Evolutionary conservation across 64 coral and sea anemone genomes (phyloP).

Genomic region (Pocillopora damicornis): DNA sequence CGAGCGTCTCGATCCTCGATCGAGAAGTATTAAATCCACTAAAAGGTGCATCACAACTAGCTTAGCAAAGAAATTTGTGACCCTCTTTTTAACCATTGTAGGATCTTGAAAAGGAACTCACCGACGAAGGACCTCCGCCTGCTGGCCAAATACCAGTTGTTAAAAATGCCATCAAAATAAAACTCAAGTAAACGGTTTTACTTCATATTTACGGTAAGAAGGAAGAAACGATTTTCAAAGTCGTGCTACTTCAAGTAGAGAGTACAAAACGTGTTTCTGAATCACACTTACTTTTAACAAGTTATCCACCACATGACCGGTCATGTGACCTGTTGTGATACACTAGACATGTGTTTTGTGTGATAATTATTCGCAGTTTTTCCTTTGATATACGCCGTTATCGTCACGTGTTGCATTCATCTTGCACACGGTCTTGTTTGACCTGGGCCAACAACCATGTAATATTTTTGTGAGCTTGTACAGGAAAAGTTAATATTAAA

Average conservation of each 20-base stretch:
- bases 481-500: slow-evolving; percentile 5
- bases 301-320: too few relatives aligned
- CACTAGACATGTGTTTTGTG: too few relatives aligned
- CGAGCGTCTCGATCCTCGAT: too few relatives aligned
- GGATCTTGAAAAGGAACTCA: slow-evolving; percentile 41
- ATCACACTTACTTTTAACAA: too few relatives aligned
- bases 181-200: slow-evolving; percentile 13
- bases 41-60: not conserved
- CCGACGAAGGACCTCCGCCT: slow-evolving; percentile 26
- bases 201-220: not conserved
- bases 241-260: not conserved
- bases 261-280: not conserved
- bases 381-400: not conserved
- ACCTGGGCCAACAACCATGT: not conserved
- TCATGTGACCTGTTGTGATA: too few relatives aligned
- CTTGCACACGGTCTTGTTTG: not conserved
- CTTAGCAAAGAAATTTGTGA: too few relatives aligned
- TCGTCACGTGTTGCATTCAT: not conserved
- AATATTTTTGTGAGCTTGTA: slow-evolving; percentile 50
- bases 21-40: not conserved
- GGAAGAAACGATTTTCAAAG: not conserved
- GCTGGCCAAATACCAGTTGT: slow-evolving; percentile 30
- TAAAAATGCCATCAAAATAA: slow-evolving; percentile 44
- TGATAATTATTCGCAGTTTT: too few relatives aligned
- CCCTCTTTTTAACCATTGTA: not conserved